Percentiles rank a stretch among this genome's conserved stretches.
Evolutionary conservation across 2,113 vertebrate genomes (phyloP).

Genomic region (Noctilio leporinus): DNA sequence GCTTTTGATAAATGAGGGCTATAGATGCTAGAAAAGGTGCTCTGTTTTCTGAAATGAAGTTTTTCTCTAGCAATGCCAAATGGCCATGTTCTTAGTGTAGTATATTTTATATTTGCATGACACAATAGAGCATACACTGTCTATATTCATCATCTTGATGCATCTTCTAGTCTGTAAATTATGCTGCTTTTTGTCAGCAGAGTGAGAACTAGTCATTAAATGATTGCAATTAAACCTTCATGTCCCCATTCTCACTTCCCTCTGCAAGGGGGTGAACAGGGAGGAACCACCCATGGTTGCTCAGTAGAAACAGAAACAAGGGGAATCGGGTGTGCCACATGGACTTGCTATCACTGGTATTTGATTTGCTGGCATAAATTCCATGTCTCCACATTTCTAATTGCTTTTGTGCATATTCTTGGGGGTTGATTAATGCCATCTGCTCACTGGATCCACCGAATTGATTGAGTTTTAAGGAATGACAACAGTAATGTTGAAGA

Average conservation of each 20-base stretch:
- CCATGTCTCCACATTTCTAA: slow-evolving; percentile 55
- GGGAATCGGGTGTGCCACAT: neutral
- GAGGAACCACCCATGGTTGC: slow-evolving; percentile 26
- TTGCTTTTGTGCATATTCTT: slow-evolving; percentile 61
- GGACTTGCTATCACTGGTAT: slow-evolving; percentile 52
- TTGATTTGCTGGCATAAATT: slow-evolving; percentile 68
- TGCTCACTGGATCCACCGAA: slow-evolving; percentile 64
- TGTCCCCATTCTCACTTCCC: neutral
- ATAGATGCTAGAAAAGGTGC: neutral
- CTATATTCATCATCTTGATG: slow-evolving; percentile 30
- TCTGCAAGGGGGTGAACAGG: neutral
- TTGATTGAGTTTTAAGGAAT: slow-evolving; percentile 64
- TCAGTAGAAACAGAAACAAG: neutral
- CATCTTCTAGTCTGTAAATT: slow-evolving; percentile 49
- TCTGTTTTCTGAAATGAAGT: slow-evolving; percentile 18
- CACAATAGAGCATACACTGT: neutral
- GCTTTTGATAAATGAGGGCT: slow-evolving; percentile 9
- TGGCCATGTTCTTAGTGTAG: neutral
- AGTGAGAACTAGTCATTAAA: slow-evolving; percentile 48
- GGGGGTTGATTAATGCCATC: slow-evolving; percentile 68
- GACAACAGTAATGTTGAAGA: slow-evolving; percentile 60
- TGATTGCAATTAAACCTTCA: slow-evolving; percentile 64
- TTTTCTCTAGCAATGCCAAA: slow-evolving; percentile 40
- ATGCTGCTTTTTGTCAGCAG: slow-evolving; percentile 33
- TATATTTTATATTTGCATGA: neutral